Evolutionary conservation across 1,140 invertebrate genomes (phyloP).

Genomic region (Cydia splendana): DNA sequence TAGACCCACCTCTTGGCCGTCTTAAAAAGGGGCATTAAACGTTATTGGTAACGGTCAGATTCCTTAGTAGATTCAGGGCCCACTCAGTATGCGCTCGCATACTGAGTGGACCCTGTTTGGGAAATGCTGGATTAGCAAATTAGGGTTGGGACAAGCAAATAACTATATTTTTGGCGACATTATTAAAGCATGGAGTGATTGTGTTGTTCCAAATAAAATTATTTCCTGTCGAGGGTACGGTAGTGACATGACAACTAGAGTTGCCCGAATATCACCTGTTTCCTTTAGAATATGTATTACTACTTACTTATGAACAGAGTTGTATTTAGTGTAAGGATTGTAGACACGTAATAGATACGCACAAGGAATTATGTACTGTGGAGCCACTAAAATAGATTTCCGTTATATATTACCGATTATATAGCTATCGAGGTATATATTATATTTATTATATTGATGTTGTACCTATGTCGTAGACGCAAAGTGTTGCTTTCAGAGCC

Average conservation of each 20-base stretch:
- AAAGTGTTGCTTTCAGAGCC: conserved; percentile 45
- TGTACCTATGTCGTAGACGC: conserved; percentile 46
- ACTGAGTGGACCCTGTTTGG: too few relatives aligned
- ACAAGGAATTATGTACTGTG: conserved; percentile 58
- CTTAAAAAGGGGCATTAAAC: too few relatives aligned
- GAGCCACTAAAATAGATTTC: conserved; percentile 41
- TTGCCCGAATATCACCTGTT: not conserved
- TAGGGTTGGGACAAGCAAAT: not conserved
- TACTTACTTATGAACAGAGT: not conserved
- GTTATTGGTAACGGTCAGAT: too few relatives aligned
- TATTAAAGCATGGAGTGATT: not conserved
- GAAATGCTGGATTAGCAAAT: not conserved
- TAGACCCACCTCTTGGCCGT: too few relatives aligned
- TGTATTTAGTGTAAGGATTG: conserved; percentile 35
- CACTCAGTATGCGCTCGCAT: too few relatives aligned
- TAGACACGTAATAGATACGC: conserved; percentile 72
- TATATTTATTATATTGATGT: conserved; percentile 44
- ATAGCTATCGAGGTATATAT: conserved; percentile 23
- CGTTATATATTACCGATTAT: conserved; percentile 35
- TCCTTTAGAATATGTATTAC: not conserved
- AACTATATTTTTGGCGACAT: not conserved
- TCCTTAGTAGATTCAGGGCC: too few relatives aligned
- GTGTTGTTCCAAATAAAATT: not conserved
- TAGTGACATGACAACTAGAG: not conserved
- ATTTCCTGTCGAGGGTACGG: not conserved